phyloP scores from a whole-genome alignment of 1,140 invertebrate genomes.

The Drosophila lacteicornis region DNA sequence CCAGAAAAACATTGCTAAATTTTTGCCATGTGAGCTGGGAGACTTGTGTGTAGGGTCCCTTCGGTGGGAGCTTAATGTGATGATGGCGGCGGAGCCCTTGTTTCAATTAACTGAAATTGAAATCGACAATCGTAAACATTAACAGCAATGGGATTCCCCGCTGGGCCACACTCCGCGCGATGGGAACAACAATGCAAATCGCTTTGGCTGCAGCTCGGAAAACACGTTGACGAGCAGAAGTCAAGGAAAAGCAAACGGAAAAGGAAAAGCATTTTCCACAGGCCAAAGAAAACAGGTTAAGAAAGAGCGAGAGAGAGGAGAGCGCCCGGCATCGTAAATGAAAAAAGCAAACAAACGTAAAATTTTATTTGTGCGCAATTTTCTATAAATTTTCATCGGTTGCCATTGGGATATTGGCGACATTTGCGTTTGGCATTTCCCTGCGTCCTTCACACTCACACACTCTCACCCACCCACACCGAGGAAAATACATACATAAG shows the following conservation, averaged over 20 bases:
- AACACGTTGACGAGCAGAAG: conserved; percentile 62
- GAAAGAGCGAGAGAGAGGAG: conserved; percentile 8
- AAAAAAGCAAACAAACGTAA: conserved; percentile 83
- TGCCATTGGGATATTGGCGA: conserved; percentile 82
- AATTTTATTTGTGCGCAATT: conserved; percentile 83
- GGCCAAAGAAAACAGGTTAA: conserved; percentile 59
- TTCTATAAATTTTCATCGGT: conserved; percentile 83
- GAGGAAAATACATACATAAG: conserved; percentile 17
- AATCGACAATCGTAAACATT: conserved; percentile 79
- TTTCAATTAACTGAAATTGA: conserved; percentile 82
- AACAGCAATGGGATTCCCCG: conserved; percentile 55
- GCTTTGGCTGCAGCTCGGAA: conserved; percentile 55
- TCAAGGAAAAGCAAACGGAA: conserved; percentile 19
- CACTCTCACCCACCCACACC: conserved; percentile 4
- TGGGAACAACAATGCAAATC: conserved; percentile 66
- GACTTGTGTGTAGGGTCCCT: conserved; percentile 2
- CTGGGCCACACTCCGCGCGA: conserved; percentile 3
- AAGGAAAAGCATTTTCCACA: conserved; percentile 67
- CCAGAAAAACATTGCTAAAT: conserved; percentile 20
- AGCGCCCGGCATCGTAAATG: conserved; percentile 65
- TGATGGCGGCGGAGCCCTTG: conserved; percentile 22
- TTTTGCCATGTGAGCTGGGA: conserved; percentile 16
- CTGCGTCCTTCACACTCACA: conserved; percentile 61
- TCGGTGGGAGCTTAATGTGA: conserved; percentile 33
- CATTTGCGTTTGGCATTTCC: conserved; percentile 83